phyloP scores from a whole-genome alignment of 2,797 vertebrate species.

The Amblyopsis hoosieri region DNA sequence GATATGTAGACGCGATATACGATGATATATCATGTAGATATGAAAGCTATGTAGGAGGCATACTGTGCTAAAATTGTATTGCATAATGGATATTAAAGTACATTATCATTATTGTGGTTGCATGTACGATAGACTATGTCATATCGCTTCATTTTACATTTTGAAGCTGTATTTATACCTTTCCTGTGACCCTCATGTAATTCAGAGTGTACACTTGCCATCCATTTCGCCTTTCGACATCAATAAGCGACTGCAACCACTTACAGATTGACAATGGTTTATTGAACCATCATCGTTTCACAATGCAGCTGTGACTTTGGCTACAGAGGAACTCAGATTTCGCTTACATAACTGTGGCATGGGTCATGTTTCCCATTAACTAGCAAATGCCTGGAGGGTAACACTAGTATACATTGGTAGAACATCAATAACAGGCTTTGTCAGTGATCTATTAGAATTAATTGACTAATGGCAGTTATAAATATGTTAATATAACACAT shows the following conservation, averaged over 20 bases:
- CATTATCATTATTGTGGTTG: constrained; percentile 29
- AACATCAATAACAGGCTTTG: constrained; percentile 26
- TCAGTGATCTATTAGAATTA: constrained; percentile 12
- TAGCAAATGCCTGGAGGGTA: constrained; percentile 28
- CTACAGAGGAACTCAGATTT: constrained; percentile 30
- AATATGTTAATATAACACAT: no score
- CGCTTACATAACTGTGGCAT: constrained; percentile 39
- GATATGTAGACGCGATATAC: neutral
- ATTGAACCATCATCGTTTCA: constrained; percentile 32
- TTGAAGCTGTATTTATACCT: constrained; percentile 12
- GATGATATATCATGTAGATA: neutral
- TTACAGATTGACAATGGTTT: constrained; percentile 29
- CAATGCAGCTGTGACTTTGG: constrained; percentile 10
- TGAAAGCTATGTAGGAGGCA: constrained; percentile 5
- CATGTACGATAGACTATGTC: neutral
- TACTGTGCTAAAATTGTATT: no score
- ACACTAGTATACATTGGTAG: constrained; percentile 36
- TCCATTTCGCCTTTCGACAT: constrained; percentile 10
- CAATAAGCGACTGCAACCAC: constrained; percentile 9
- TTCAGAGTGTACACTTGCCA: constrained; percentile 12
- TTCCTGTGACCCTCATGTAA: constrained; percentile 23
- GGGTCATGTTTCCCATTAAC: constrained; percentile 18
- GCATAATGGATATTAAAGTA: no score
- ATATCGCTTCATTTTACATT: neutral
- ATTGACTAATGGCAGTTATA: constrained; percentile 1